Percentiles rank a stretch among this genome's conserved stretches.
Evolutionary conservation across 2,888 invertebrate species (phyloP).

Genomic region (Syrista parreyssii): DNA sequence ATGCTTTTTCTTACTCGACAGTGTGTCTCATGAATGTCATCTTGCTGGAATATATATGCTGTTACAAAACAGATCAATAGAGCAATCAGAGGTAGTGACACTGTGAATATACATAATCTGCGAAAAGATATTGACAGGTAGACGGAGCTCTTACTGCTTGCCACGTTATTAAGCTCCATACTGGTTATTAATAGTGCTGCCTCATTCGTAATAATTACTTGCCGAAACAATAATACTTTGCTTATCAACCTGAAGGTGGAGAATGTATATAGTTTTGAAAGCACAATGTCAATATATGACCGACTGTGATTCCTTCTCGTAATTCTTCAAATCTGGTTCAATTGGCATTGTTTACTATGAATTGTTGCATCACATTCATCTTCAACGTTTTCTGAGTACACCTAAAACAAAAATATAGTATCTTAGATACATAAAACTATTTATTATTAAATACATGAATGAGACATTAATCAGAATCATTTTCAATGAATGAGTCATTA

Average conservation of each 20-base stretch:
- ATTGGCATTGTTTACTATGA: background rate
- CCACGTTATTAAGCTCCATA: slow-evolving; percentile 61
- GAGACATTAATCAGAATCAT: background rate
- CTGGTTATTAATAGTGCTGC: slow-evolving; percentile 12
- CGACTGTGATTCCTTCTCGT: background rate
- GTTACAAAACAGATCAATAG: slow-evolving; percentile 89
- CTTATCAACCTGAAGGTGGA: background rate
- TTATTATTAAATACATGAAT: background rate
- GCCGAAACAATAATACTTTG: background rate
- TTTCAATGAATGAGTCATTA: background rate
- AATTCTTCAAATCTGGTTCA: background rate
- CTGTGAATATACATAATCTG: slow-evolving; percentile 84
- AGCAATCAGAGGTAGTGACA: slow-evolving; percentile 86
- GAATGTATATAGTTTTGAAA: background rate
- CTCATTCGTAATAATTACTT: slow-evolving; percentile 1
- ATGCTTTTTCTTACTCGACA: slow-evolving; percentile 80
- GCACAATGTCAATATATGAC: background rate
- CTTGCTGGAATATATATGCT: slow-evolving; percentile 90
- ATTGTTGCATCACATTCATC: slow-evolving; percentile 18
- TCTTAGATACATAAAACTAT: background rate
- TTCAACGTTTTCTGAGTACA: slow-evolving; percentile 26
- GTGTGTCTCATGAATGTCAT: slow-evolving; percentile 95
- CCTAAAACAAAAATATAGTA: slow-evolving; percentile 26
- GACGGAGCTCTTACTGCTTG: slow-evolving; percentile 66
- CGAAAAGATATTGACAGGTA: slow-evolving; percentile 81